phyloP scores from a whole-genome alignment of 1,140 invertebrate species.

The Drosophila kohkoa region DNA sequence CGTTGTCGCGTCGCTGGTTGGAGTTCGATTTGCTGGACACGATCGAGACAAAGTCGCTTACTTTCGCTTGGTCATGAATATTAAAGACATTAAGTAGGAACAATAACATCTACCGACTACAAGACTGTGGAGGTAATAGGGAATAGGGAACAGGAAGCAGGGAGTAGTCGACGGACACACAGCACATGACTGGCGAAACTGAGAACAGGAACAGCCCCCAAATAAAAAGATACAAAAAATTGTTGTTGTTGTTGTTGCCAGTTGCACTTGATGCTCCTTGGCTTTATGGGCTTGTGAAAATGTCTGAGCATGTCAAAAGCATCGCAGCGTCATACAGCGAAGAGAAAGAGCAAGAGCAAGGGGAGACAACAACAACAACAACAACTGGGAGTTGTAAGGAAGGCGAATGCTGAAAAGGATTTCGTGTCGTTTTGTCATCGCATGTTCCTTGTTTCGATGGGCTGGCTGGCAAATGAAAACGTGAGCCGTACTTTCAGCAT shows the following conservation, averaged over 20 bases:
- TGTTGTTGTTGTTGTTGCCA: slow-evolving; percentile 2
- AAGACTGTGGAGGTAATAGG: slow-evolving; percentile 8
- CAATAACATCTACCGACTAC: slow-evolving; percentile 61
- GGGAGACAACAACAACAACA: slow-evolving; percentile 2
- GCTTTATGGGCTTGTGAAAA: slow-evolving; percentile 75
- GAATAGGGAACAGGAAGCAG: slow-evolving; percentile 7
- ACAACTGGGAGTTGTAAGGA: not conserved
- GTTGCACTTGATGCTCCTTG: slow-evolving; percentile 70
- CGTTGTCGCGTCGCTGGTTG: slow-evolving; percentile 40
- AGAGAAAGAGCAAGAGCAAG: slow-evolving; percentile 1
- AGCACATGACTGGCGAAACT: slow-evolving; percentile 39
- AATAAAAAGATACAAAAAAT: not conserved
- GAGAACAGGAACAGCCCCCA: slow-evolving; percentile 27
- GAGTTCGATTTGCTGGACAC: slow-evolving; percentile 77
- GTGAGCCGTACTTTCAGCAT: slow-evolving; percentile 63
- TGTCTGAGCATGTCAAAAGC: slow-evolving; percentile 78
- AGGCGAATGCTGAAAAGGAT: slow-evolving; percentile 58
- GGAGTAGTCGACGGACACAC: not conserved
- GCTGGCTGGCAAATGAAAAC: slow-evolving; percentile 69
- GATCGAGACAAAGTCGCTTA: slow-evolving; percentile 82
- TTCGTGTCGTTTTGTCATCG: slow-evolving; percentile 82
- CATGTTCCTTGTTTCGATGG: slow-evolving; percentile 54
- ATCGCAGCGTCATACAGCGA: slow-evolving; percentile 48
- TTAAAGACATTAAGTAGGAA: slow-evolving; percentile 84
- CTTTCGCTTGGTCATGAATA: slow-evolving; percentile 83